Evolutionary conservation across 2,797 vertebrate genomes (phyloP), one percentile per base, ranked within the genome.

Genomic region (Anabas testudineus): DNA sequence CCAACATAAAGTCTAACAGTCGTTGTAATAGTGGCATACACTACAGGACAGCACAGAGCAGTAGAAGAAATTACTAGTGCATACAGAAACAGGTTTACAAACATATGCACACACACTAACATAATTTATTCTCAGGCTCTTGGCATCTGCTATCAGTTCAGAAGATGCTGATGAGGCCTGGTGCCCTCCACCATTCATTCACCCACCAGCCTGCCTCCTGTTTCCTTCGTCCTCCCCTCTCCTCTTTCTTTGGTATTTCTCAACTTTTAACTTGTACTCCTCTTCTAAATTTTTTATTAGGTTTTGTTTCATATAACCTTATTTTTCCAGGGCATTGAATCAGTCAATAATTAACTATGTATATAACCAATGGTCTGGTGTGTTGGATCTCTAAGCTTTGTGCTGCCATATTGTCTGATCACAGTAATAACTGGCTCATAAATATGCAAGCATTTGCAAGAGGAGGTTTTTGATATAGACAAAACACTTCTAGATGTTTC

Each of bases 241-340:
- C 43, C 66, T 28, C 34, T 18, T 42, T 53, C 26, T 67, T 10
- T 24, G 1, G 12, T 18, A 9, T 18, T 34, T 21, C 21, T 59
- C 45, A 34, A 59, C 19, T 46, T 54, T 42, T 60, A 34, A 58
- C 22, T 34, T 36, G 22, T 16, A 24, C 36, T 53, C 22, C 7
- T 75, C 43, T 8, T 41, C 1, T 64, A 18, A 57, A 88, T 62
- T 70, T 47, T 68, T 69, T 47, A 80, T 80, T 41, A 61, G 55
- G 18, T 72, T 84, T 84, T 63, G 24, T 62, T 68, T 65, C 19
- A 54, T 67, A 52, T 70, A 45, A 34, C 14, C 15, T 54, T 80
- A 32, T 70, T 85, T 84, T 74, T 73, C 62, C 67, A 56, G 67
- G 65, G 74, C 78, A 21, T 49, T 83, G 74, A 82, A 46, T 69